These are phyloP conservation scores for Etheostoma nigrum DNA, from an alignment of 2,797 vertebrate species.

Conservation along the genomic window DNA sequence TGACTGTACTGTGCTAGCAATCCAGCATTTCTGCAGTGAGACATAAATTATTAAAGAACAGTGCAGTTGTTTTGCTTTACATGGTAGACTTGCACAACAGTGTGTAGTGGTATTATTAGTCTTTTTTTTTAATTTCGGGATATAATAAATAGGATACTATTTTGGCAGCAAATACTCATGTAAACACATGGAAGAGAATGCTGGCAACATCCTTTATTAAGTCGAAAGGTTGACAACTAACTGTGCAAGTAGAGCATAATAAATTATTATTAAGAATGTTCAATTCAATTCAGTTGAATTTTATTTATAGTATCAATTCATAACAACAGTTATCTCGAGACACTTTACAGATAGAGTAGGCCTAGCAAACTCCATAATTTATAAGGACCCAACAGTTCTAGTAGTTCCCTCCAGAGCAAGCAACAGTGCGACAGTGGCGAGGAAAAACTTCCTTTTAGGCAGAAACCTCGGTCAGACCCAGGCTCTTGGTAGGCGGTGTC, in stretches of 20 bases:
- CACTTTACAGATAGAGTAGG: no score
- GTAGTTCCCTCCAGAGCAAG: no score
- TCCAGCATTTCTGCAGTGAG: not conserved
- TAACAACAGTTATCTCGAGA: no score
- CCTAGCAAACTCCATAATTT: no score
- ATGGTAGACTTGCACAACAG: not conserved
- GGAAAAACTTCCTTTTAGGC: no score
- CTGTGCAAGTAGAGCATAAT: constrained; percentile 9
- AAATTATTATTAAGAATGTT: not conserved
- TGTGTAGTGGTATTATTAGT: not conserved
- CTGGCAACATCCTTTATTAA: constrained; percentile 16
- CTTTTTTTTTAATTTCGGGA: not conserved
- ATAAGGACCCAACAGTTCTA: no score
- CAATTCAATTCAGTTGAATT: no score
- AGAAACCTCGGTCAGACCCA: no score
- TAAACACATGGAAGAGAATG: constrained; percentile 9
- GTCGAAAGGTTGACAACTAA: not conserved
- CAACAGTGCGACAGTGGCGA: no score
- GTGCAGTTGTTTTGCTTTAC: not conserved
- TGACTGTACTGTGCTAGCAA: not conserved
- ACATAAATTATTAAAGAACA: not conserved
- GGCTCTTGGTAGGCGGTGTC: no score
- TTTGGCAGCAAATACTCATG: constrained; percentile 12
- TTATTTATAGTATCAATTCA: no score
- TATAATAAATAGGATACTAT: constrained; percentile 3